phyloP scores from a whole-genome alignment of 2,113 vertebrate species.

The Pygoscelis antarcticus region DNA sequence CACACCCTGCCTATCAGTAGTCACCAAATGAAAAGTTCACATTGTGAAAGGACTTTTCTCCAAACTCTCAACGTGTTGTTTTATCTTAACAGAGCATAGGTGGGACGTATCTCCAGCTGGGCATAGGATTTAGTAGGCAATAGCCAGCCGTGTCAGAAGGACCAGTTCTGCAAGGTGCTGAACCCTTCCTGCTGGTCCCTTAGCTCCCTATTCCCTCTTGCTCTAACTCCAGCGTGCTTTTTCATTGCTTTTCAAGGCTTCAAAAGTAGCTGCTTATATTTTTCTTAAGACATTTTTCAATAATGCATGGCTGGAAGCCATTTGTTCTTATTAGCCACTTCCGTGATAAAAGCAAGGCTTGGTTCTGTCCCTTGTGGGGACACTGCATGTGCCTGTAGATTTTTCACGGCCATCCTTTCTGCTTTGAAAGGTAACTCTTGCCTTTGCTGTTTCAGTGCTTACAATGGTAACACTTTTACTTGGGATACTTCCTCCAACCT shows the following conservation, averaged over 20 bases:
- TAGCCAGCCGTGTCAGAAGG: background rate
- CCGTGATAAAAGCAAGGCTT: background rate
- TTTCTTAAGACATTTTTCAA: background rate
- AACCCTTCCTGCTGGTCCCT: background rate
- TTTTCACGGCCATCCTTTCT: background rate
- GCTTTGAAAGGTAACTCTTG: background rate
- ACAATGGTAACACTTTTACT: background rate
- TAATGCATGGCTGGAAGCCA: background rate
- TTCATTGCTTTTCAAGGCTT: background rate
- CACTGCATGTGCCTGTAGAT: accelerated
- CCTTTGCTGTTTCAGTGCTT: background rate
- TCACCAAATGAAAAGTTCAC: background rate
- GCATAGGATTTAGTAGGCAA: background rate
- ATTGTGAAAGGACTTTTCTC: background rate
- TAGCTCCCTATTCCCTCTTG: background rate
- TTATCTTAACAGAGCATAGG: background rate
- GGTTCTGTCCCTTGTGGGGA: background rate
- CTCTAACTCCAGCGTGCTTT: background rate
- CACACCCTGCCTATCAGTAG: background rate
- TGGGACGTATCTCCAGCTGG: background rate
- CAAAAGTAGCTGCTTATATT: background rate
- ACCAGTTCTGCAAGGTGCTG: background rate
- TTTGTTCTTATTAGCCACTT: background rate
- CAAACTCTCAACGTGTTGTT: background rate
- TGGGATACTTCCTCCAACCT: background rate